Base-by-base conservation (phyloP, 2,113 vertebrate genomes). In the Ciconia stormi region DNA sequence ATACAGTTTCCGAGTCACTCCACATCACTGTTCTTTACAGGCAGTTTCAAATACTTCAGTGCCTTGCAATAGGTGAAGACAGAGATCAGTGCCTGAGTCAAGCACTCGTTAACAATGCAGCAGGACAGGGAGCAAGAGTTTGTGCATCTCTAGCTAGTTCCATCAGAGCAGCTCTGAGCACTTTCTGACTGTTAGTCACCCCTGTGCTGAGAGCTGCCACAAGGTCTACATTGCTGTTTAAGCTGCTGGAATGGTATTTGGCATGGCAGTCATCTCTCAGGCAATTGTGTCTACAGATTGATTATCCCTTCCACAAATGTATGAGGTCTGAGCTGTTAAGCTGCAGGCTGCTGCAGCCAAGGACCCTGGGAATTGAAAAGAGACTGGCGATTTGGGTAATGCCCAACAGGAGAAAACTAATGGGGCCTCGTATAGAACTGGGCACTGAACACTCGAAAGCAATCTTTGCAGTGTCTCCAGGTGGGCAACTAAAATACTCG, bases 221-320 rank as follows among this genome's bases (percentile, higher is more conserved):
- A 2, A 49, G 55, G 4, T 36, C 50, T 47, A 0, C 10, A 2
- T 20, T 20, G 38, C 73, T 3, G 3, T 13, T 72, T 7, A 34
- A 53, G 38, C 76, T 77, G 72, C 74, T 71, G 11, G 52, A 32
- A 16, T 17, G 72, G 80, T 2, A 10, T 16, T 76, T 86, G 66
- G 17, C 32, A 1, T 32, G 32, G 58, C 23, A 32, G 76, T n/a
- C 70, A 25, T 8, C 81, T 50, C 13, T 27, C 63, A 11, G 71
- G 76, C 20, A 29, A 1, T 19, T 40, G 36, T 63, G 26, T 21
- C 42, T 49, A 1, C 32, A 46, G 49, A 10, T 12, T 1, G 1
- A 49, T 69, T 13, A 55, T 58, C 50, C 42, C 18, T 72, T 56
- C 79, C 16, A 8, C 34, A 63, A 3, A 49, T 16, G 12, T 19